A percentile compares a stretch with the other conserved stretches of the same genome.
Conservation (phyloP, 2,888 invertebrate genomes). For the Sussaba pulchella region DNA sequence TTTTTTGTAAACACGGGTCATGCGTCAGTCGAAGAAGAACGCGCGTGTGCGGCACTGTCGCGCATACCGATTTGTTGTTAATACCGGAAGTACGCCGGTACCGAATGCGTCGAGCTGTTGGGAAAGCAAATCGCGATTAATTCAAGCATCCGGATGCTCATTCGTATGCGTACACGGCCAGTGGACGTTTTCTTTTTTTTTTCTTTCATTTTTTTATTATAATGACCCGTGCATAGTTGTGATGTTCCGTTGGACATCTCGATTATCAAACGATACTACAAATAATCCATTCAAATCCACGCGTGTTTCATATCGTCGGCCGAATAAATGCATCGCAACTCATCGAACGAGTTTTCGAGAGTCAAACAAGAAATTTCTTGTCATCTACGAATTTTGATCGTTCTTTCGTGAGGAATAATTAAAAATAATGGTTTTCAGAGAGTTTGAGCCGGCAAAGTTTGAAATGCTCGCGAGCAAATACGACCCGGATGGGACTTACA, state of each 20-base stretch:
- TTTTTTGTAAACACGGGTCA: neutral
- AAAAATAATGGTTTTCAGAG: constrained; percentile 68
- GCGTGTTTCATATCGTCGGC: neutral
- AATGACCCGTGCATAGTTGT: constrained; percentile 38
- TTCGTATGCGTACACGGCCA: constrained; percentile 56
- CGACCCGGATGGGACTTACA: constrained; percentile 73
- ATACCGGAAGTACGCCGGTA: constrained; percentile 40
- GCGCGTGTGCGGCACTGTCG: constrained; percentile 4
- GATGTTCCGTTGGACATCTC: constrained; percentile 6
- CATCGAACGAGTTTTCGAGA: neutral
- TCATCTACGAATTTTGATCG: neutral
- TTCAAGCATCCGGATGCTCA: constrained; percentile 44
- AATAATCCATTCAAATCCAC: constrained; percentile 4
- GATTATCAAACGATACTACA: constrained; percentile 15
- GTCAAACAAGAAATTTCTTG: neutral
- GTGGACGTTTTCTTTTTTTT: constrained; percentile 52
- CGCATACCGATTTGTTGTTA: constrained; percentile 27
- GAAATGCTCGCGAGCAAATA: constrained; percentile 73
- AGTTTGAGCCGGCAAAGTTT: constrained; percentile 73
- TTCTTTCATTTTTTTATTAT: no score
- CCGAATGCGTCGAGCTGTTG: constrained; percentile 10
- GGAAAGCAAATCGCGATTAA: constrained; percentile 53
- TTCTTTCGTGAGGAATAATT: neutral
- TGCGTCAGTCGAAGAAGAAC: constrained; percentile 10
- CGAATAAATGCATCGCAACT: constrained; percentile 12